Base-by-base conservation (phyloP, 2,888 invertebrate genomes). In the Megamerina dolium region DNA sequence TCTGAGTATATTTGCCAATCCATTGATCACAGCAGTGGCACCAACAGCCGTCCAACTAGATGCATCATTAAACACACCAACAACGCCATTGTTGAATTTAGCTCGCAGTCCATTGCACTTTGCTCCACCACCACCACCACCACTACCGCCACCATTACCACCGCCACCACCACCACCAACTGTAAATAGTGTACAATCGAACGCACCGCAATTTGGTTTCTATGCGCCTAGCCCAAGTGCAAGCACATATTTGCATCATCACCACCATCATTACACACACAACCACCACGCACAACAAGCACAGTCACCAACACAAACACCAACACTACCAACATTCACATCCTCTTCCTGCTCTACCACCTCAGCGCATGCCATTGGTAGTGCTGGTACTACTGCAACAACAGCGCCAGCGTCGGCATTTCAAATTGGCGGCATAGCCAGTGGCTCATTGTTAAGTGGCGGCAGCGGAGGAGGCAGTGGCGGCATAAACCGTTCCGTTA, bases 51-150 rank as follows among this genome's bases (percentile, higher is more conserved):
- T 46, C 31, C 48, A 31, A 10, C 39, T 20, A 32, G 55, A 65
- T 18, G n/a, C n/a, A n/a, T 60, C 65, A 6, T 49, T 66, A 3
- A 66, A 64, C 41, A 63, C 64, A n/a, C 66, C 64, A n/a, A 60
- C 65, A n/a, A 66, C 65, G 2, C 67, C 65, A 0, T 39, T 66
- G 12, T 18, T 58, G 18, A 51, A 53, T 37, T 51, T 59, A 12
- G 48, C 48, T 14, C 60, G 59, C 37, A 53, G 52, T 18, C 55
- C 55, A 8, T 40, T 55, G 33, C 50, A 55, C 12, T 55, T 49
- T 34, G 39, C 51, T 19, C 46, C 54, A 5, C 55, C 52, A 23
- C 49, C 55, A 1, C 49, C 52, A 12, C 41, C 49, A 5, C 41
- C 50, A 14, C 41, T 54, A 1, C 47, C 56, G 2, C 52, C 57